These are phyloP conservation scores for Hirundichthys speculiger DNA, from an alignment of 2,113 vertebrate species.

Conservation along the genomic window DNA sequence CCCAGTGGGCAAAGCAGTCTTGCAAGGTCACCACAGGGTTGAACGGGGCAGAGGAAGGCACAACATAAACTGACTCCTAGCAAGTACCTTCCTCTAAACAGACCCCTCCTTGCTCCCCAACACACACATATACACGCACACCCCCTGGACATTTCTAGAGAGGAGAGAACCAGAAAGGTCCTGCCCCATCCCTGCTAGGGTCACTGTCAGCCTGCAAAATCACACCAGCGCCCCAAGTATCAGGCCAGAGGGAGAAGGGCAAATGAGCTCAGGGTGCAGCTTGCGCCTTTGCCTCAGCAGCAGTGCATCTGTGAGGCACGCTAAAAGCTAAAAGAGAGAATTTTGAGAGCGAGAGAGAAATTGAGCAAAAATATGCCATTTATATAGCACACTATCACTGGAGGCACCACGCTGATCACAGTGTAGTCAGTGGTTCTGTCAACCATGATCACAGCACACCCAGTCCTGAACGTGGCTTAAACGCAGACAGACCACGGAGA, in stretches of 20 bases:
- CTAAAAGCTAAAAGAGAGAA: slow-evolving; percentile 12
- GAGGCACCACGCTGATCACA: slow-evolving; percentile 52
- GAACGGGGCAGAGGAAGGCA: slow-evolving; percentile 70
- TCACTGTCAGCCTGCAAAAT: slow-evolving; percentile 78
- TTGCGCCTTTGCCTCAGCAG: slow-evolving; percentile 23
- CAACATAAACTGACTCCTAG: slow-evolving; percentile 69
- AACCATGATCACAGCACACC: slow-evolving; percentile 61
- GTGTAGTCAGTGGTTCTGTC: slow-evolving; percentile 63
- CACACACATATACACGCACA: slow-evolving; percentile 21
- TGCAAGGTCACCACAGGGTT: slow-evolving; percentile 76
- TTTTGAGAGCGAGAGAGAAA: slow-evolving; percentile 27
- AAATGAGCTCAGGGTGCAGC: slow-evolving; percentile 21
- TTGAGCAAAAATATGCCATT: slow-evolving; percentile 52
- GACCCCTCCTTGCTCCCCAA: not conserved
- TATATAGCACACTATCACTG: slow-evolving; percentile 47
- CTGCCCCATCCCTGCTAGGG: slow-evolving; percentile 62
- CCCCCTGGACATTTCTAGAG: slow-evolving; percentile 53
- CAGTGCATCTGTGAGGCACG: slow-evolving; percentile 29
- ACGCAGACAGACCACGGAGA: slow-evolving; percentile 64
- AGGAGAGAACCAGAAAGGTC: slow-evolving; percentile 47
- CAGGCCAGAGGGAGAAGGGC: slow-evolving; percentile 31
- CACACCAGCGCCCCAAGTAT: slow-evolving; percentile 65
- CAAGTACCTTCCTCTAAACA: slow-evolving; percentile 37
- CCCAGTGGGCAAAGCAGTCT: slow-evolving; percentile 79
- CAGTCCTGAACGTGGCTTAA: slow-evolving; percentile 26